A percentile compares a stretch with the other conserved stretches of the same genome.
Evolutionary conservation across 2,113 vertebrate species (phyloP).

Genomic region (Ciconia stormi): DNA sequence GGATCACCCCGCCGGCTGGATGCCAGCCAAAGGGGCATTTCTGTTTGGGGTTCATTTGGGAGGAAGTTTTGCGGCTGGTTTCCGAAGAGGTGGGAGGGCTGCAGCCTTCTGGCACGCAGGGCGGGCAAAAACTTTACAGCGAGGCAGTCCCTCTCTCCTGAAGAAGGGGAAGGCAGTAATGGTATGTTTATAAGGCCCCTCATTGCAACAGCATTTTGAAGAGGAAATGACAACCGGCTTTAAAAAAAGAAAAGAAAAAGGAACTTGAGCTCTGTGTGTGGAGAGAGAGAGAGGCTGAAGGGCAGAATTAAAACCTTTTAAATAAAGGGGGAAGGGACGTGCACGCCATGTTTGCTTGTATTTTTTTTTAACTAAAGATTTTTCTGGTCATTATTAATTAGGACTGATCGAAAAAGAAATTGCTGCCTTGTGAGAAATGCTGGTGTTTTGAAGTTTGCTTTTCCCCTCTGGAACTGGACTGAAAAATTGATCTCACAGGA

Average conservation of each 20-base stretch:
- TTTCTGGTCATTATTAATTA: not conserved
- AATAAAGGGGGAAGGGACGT: not conserved
- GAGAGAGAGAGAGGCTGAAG: not conserved
- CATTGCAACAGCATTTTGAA: not conserved
- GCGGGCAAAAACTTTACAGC: not conserved
- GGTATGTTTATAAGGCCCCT: not conserved
- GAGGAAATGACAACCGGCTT: constrained; percentile 35
- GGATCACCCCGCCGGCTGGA: not conserved
- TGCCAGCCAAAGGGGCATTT: not conserved
- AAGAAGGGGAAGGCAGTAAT: not conserved
- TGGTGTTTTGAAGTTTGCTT: not conserved
- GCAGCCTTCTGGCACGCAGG: fast-evolving
- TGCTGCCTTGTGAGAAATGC: not conserved
- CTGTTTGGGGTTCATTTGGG: fast-evolving
- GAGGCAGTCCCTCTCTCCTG: not conserved
- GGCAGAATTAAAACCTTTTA: not conserved
- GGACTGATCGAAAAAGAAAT: not conserved
- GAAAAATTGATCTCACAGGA: not conserved
- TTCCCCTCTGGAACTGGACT: not conserved
- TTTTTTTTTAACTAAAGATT: not conserved
- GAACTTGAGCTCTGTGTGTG: constrained; percentile 8
- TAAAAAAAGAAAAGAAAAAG: not conserved
- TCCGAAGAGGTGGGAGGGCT: not conserved
- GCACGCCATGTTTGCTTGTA: not conserved
- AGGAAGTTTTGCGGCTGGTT: not conserved